A percentile compares a stretch with the other conserved stretches of the same genome.
phyloP scores from a whole-genome alignment of 2,797 vertebrate species.

The Hydrocynus forskahlii region DNA sequence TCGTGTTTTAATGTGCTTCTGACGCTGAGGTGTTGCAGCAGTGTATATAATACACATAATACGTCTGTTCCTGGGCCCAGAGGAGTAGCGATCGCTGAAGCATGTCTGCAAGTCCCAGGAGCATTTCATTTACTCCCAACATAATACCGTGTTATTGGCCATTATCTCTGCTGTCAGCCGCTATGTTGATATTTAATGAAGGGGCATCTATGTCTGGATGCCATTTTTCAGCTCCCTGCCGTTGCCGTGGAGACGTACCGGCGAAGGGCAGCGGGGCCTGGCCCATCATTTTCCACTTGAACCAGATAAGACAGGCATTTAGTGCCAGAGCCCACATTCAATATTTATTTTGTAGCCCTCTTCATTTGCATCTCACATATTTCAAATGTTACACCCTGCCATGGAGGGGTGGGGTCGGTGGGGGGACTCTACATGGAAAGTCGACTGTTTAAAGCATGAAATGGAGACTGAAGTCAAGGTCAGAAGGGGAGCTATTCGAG shows the following conservation, averaged over 20 bases:
- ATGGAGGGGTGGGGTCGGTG: conserved; percentile 23
- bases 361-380: conserved; percentile 61
- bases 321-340: conserved; percentile 58
- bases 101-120: conserved; percentile 84
- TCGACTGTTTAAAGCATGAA: background rate
- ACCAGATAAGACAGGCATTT: conserved; percentile 68
- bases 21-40: conserved; percentile 19
- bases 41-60: background rate
- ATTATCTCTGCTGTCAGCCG: conserved; percentile 96
- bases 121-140: conserved; percentile 87
- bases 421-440: background rate
- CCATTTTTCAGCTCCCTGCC: conserved; percentile 90
- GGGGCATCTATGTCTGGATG: conserved; percentile 87
- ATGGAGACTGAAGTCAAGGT: background rate
- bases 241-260: conserved; percentile 86
- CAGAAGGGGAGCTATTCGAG: background rate
- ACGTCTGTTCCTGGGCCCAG: conserved; percentile 63
- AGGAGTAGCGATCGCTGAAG: conserved; percentile 74
- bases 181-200: conserved; percentile 95
- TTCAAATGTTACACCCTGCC: conserved; percentile 48
- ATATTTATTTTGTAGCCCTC: conserved; percentile 61
- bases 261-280: conserved; percentile 58
- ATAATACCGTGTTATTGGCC: conserved; percentile 93
- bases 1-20: background rate
- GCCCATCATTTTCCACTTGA: conserved; percentile 65